Percentiles rank a stretch among this genome's conserved stretches.
phyloP scores from a whole-genome alignment of 2,797 vertebrate species.

The Loriculus beryllinus region DNA sequence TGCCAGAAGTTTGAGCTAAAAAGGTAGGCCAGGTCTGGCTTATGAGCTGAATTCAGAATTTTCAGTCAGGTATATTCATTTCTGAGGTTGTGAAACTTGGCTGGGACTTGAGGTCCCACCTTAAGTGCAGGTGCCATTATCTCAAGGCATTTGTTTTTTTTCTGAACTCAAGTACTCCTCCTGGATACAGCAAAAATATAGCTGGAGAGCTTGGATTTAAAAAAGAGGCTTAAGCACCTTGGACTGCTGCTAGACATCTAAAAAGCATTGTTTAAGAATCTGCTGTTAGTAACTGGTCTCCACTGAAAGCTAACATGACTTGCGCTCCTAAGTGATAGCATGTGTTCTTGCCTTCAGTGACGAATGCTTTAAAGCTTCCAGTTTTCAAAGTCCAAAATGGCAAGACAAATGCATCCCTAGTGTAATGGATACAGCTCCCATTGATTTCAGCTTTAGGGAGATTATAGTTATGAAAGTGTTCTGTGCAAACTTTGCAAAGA shows the following conservation, averaged over 20 bases:
- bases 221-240: neutral
- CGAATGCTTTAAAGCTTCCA: neutral
- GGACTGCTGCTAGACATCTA: neutral
- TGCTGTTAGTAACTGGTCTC: neutral
- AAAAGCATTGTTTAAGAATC: neutral
- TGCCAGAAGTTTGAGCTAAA: neutral
- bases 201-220: neutral
- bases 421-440: neutral
- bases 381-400: neutral
- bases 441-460: neutral
- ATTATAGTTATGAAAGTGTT: conserved; percentile 22
- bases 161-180: neutral
- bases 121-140: neutral
- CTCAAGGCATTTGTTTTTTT: neutral
- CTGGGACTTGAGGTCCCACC: neutral
- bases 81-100: neutral
- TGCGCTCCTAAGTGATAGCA: neutral
- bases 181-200: neutral
- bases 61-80: neutral
- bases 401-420: neutral
- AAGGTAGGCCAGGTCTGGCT: neutral
- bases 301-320: neutral
- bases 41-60: neutral
- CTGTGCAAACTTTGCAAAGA: conserved; percentile 22
- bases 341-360: neutral